Base-by-base conservation (phyloP, 2,888 invertebrate species). In the Argyresthia albistria region DNA sequence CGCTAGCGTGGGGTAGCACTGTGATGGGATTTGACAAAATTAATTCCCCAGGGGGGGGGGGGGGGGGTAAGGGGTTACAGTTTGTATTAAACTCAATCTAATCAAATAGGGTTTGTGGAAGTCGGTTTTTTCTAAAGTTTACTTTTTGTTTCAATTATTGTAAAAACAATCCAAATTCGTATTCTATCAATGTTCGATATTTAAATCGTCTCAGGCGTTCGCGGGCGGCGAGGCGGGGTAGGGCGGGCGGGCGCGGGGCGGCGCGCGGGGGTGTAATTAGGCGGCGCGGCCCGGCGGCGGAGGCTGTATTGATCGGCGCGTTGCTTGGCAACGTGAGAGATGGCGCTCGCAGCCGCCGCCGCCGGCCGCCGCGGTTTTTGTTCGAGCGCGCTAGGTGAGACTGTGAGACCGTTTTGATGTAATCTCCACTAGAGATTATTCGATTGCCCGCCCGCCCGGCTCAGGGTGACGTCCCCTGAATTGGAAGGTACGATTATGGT, bases 261-360 rank as follows among this genome's bases (percentile, higher is more conserved):
- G 56, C 54, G 52, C 56, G 46, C 51, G 62, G 68, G 63, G 67
- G 69, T 77, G 80, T 83, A 87, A 87, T 87, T 86, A 86, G 83
- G 86, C 78, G 80, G 78, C 83, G 86, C 78, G 80, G 78, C 83
- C 86, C 80, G 84, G 83, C 80, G 84, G 86, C 80, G 84, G 86
- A 84, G 86, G 86, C 86, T 86, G 86, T 82, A 86, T 86, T 78
- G 86, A 86, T 86, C 86, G 75, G 67, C 57, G 70, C 76, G 86
- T 87, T 70, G 76, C 87, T 80, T 81, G 83, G 86, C 86, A 84
- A 86, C 86, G 79, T 72, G 74, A 65, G 83, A 81, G 84, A 84
- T 80, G 82, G 80, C 82, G 77, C 76, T 25, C 25, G 2, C 25
- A 73, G 75, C 68, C 73, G 74, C 73, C 69, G 76, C 72, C 75